Conservation (phyloP, 2,888 invertebrate genomes). For the Athrips mouffetella region DNA sequence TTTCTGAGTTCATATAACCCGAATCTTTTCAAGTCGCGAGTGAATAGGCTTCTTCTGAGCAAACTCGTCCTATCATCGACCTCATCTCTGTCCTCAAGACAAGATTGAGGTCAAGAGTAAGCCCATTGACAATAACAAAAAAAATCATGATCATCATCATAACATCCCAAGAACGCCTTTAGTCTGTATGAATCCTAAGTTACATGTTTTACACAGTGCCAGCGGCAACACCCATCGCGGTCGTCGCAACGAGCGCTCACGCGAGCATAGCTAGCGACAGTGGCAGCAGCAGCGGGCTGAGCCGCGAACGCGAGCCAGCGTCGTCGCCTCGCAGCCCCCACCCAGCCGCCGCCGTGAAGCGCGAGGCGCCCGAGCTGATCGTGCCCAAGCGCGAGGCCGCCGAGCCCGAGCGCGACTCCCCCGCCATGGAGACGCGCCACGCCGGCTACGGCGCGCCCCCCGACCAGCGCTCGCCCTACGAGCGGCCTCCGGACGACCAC, state of each 20-base stretch:
- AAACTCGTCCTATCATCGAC: no score
- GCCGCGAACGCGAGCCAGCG: constrained; percentile 38
- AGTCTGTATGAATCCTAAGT: no score
- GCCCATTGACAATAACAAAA: no score
- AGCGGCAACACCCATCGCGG: constrained; percentile 25
- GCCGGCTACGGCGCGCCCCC: constrained; percentile 82
- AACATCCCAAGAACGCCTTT: no score
- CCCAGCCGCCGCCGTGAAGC: constrained; percentile 69
- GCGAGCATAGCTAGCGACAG: neutral
- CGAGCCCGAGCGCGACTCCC: constrained; percentile 83
- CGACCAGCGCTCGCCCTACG: constrained; percentile 83
- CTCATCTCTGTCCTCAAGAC: no score
- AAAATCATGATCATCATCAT: no score
- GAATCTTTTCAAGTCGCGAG: no score
- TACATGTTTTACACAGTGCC: constrained; percentile 21
- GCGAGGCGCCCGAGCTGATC: constrained; percentile 75
- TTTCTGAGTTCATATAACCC: no score
- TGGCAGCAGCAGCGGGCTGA: constrained; percentile 33
- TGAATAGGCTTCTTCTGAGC: no score
- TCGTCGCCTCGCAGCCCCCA: constrained; percentile 44
- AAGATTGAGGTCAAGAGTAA: no score
- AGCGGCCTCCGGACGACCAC: constrained; percentile 81
- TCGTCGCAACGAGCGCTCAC: constrained; percentile 21
- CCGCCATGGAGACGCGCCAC: constrained; percentile 85
- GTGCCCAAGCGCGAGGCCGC: constrained; percentile 83